A percentile compares a stretch with the other conserved stretches of the same genome.
Conservation (phyloP, 2,113 vertebrate species). For the Casuarius casuarius region DNA sequence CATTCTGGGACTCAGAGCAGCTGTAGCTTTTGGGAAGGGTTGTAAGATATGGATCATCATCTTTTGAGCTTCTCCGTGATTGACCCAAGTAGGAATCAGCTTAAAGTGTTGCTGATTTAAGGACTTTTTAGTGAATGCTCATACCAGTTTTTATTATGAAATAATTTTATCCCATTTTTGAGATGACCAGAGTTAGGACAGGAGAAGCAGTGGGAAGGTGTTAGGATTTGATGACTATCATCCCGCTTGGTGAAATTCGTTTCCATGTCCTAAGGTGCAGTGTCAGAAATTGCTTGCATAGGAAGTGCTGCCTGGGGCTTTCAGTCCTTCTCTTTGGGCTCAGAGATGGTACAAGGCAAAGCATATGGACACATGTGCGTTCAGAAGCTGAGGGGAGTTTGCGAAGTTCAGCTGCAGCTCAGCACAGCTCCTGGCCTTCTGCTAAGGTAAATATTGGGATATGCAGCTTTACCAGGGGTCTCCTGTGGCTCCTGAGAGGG, state of each 20-base stretch:
- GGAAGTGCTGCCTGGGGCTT: background rate
- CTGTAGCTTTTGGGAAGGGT: background rate
- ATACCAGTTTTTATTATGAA: background rate
- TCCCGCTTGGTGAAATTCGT: background rate
- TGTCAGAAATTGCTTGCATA: background rate
- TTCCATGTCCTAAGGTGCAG: background rate
- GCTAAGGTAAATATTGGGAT: background rate
- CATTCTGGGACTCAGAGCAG: background rate
- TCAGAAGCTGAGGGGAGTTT: background rate
- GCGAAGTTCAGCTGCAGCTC: background rate
- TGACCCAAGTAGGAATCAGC: background rate
- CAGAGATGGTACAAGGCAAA: background rate
- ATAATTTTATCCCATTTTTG: background rate
- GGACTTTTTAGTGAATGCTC: background rate
- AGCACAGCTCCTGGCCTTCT: background rate
- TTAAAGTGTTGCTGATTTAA: background rate
- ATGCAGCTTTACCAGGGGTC: background rate
- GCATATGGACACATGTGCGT: fast-evolving
- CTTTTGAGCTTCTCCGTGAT: background rate
- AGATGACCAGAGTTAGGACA: background rate
- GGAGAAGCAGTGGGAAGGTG: background rate
- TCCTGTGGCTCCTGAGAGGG: background rate
- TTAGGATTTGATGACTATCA: background rate
- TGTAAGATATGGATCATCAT: background rate
- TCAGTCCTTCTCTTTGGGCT: background rate